Base-by-base conservation (phyloP, 2,797 vertebrate genomes). In the Steatocranus sp. region DNA sequence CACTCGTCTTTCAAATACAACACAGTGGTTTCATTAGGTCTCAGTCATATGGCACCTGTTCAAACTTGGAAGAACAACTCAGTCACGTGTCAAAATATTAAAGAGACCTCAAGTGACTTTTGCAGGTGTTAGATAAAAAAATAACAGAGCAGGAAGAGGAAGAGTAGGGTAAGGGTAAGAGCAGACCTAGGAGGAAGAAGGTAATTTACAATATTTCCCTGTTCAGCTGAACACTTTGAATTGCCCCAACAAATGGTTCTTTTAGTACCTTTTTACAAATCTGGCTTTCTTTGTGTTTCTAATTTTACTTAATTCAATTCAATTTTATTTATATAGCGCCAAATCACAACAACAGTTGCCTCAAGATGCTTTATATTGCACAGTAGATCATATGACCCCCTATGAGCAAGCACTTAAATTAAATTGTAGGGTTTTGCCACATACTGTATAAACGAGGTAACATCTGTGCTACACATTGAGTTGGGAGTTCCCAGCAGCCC, bases 331-430 rank as follows among this genome's bases (percentile, higher is more conserved):
- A 53, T 54, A 27, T 27, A 54, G 25, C 0, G 8, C 8, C 25
- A 54, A 54, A 54, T 54, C 51, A 54, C 8, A 54, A 54, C 51
- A 27, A 54, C 53, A 54, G 53, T 54, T 17, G 53, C 53, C 53
- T 54, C 25, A 54, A 54, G 1, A 3, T 1, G 3, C 51, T 54
- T 54, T 15, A 54, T 54, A 27, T 54, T 54, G 51, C 7, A 54
- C 23, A 54, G 51, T 54, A 0, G 23, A 54, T 54, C 14, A 54
- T 5, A 54, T 54, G 51, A 54, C 23, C 51, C 51, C 2, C 0
- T 27, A 8, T 25, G 51, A 53, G 12, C 23, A 54, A 54, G 51
- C 25, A 54, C 51, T 66, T 66, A 23, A 14, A 41, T 66, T 38
- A 34, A 2, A 38, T 20, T 8, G 34, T 34, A 38, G 34, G 11